Conservation (phyloP, 2,888 invertebrate genomes). For the Pristionchus mayeri region DNA sequence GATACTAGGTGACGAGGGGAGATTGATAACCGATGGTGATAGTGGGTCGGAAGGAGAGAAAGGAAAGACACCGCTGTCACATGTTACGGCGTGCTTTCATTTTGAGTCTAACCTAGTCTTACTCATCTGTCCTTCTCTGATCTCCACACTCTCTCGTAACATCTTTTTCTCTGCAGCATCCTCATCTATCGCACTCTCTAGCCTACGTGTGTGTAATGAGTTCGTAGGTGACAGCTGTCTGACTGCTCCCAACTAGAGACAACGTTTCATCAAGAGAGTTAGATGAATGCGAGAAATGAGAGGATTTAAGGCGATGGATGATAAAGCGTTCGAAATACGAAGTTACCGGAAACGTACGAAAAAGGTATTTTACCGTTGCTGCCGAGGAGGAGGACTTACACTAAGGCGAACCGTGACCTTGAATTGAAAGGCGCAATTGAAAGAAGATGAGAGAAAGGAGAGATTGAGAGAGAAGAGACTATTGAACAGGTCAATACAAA, state of each 20-base stretch:
- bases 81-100: constrained; percentile 30
- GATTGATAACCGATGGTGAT: constrained; percentile 16
- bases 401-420: constrained; percentile 24
- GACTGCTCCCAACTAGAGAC: not conserved
- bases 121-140: constrained; percentile 13
- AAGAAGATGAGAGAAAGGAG: not conserved
- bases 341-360: not conserved
- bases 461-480: constrained; percentile 8
- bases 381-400: no score
- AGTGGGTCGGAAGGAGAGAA: not conserved
- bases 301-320: not conserved
- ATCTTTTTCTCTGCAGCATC: not conserved
- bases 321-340: not conserved
- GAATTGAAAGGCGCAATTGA: constrained; percentile 12
- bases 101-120: not conserved
- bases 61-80: constrained; percentile 21
- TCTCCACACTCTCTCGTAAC: not conserved
- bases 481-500: constrained; percentile 32
- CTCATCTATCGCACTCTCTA: not conserved
- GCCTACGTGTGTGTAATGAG: constrained; percentile 30
- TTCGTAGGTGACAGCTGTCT: constrained; percentile 28
- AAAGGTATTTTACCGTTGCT: not conserved
- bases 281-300: not conserved
- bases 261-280: not conserved
- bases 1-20: constrained; percentile 40